Evolutionary conservation across 2,888 invertebrate species (phyloP).

Genomic region (Ceratothoa steindachneri): DNA sequence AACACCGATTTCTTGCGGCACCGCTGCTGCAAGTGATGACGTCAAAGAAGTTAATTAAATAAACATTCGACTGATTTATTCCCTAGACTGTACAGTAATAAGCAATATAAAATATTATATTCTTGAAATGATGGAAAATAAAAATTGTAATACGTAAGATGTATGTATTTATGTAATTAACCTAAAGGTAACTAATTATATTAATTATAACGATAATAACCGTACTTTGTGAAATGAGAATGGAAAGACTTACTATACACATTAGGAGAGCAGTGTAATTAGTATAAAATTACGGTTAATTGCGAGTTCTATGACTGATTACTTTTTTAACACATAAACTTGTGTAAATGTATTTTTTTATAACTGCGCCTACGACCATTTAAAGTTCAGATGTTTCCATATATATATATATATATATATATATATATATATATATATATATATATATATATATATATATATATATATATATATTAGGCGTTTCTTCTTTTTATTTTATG

Average conservation of each 20-base stretch:
- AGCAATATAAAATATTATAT: no score
- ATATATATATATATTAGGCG: slow-evolving; percentile 1
- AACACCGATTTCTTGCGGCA: no score
- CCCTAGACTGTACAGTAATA: no score
- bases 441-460: slow-evolving; percentile 13
- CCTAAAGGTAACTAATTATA: not conserved
- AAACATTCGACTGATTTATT: no score
- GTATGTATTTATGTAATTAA: not conserved
- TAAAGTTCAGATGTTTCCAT: not conserved
- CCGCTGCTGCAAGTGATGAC: no score
- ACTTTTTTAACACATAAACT: not conserved
- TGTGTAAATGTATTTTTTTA: not conserved
- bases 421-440: slow-evolving; percentile 13
- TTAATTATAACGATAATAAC: slow-evolving; percentile 6
- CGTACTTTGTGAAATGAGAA: not conserved
- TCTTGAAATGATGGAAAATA: not conserved
- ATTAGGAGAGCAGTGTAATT: not conserved
- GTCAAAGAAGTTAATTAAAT: not conserved
- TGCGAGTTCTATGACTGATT: not conserved
- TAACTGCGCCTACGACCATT: not conserved
- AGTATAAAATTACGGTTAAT: not conserved
- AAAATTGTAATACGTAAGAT: no score
- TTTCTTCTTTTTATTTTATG: not conserved
- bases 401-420: slow-evolving; percentile 7
- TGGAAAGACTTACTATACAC: not conserved